phyloP scores from a whole-genome alignment of 2,888 invertebrate species.

The Microchrysa polita region DNA sequence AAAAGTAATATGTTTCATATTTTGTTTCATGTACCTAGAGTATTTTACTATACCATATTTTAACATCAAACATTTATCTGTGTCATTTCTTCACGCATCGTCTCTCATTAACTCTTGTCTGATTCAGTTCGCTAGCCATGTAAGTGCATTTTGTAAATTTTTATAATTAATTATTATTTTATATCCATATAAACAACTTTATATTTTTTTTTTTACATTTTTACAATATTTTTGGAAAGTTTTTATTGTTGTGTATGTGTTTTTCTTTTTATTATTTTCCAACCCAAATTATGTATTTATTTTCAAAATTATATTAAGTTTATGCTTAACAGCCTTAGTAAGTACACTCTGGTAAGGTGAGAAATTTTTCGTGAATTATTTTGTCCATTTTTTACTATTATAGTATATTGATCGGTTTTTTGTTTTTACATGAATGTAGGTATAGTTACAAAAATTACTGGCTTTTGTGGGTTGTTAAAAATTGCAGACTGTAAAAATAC shows the following conservation, averaged over 20 bases:
- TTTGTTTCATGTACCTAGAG: not conserved
- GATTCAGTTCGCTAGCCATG: slow-evolving; percentile 1
- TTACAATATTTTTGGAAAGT: slow-evolving; percentile 21
- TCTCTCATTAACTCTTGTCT: not conserved
- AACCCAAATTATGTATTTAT: not conserved
- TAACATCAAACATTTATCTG: slow-evolving; percentile 43
- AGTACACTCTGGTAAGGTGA: slow-evolving; percentile 52
- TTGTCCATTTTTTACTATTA: not conserved
- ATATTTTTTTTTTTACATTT: slow-evolving; percentile 19
- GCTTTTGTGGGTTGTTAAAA: slow-evolving; percentile 18
- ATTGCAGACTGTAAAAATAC: slow-evolving; percentile 36
- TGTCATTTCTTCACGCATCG: not conserved
- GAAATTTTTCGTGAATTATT: slow-evolving; percentile 39
- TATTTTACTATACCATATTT: slow-evolving; percentile 10
- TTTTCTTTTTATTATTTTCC: slow-evolving; percentile 15
- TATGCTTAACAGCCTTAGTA: slow-evolving; percentile 52
- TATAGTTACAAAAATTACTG: slow-evolving; percentile 12
- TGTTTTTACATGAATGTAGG: slow-evolving; percentile 15
- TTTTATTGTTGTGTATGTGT: too few species aligned
- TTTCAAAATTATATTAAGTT: slow-evolving; percentile 22
- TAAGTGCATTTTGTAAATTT: slow-evolving; percentile 9
- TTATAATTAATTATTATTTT: slow-evolving; percentile 11
- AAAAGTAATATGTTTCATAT: too few species aligned
- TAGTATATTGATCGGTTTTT: slow-evolving; percentile 20
- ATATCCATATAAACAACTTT: slow-evolving; percentile 23